Evolutionary conservation across 2,888 invertebrate genomes (phyloP), one percentile per base, ranked within the genome.

Genomic region (Atrina japonica): DNA sequence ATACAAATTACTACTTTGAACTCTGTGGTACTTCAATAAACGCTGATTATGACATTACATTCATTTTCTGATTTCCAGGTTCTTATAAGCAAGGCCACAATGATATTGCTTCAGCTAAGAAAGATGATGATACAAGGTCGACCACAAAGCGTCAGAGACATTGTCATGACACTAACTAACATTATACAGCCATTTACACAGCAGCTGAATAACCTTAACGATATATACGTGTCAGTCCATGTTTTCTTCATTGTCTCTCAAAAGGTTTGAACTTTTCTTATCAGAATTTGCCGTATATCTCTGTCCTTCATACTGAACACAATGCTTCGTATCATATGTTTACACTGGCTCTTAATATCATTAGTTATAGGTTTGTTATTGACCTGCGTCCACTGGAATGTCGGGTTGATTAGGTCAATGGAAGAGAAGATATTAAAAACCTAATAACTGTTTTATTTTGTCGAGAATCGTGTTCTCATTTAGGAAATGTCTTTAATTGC

Each of bases 131-230:
- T 53, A 40, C 21, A 49, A 11, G n/a, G 55, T 1, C 66, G 55
- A 9, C 35, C 55, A 11, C 45, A 50, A 30, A 64, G 71, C 40
- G 68, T 76, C 21, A 70, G 43, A 7, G 78, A 77, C 47, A 79
- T 85, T 52, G 79, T 80, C 6, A 73, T 70, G 16, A 66, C 75
- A 43, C 67, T 86, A 29, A 81, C 84, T 23, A 78, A 80, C 7
- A 74, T 77, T 3, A 70, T 86, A 6, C 83, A 83, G 52, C 84
- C 85, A 6, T 86, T 86, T 63, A 76, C 83, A 2, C 61, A 70
- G 29, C 76, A 80, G 11, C 76, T 86, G 27, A 83, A 86, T 50
- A 60, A 75, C 11, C 58, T 86, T 3, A 83, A 86, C 69, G 78
- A 85, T 29, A 66, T 70, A 3, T 86, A 86, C 52, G 78, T 80